A percentile compares a stretch with the other conserved stretches of the same genome.
Evolutionary conservation across 2,113 vertebrate species (phyloP).

Genomic region (Oreocharis arfaki): DNA sequence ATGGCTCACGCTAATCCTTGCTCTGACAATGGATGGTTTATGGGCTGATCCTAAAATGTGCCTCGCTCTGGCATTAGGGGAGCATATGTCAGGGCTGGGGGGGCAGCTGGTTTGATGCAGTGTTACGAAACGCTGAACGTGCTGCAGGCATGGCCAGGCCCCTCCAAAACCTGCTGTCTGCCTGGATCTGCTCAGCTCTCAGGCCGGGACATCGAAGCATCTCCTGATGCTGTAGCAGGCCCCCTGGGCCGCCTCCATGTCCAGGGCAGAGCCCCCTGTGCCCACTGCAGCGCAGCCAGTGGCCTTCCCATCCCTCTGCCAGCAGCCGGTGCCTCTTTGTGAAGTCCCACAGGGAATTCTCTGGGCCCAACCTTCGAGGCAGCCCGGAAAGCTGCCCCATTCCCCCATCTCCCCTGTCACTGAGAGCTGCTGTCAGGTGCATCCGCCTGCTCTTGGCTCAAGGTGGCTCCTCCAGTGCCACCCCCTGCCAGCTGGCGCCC

Average conservation of each 20-base stretch:
- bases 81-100: background rate
- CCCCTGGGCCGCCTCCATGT: background rate
- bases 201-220: fast-evolving
- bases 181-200: background rate
- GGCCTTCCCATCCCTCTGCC: background rate
- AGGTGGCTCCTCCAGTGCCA: background rate
- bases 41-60: background rate
- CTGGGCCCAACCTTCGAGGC: background rate
- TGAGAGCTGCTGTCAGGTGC: background rate
- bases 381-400: background rate
- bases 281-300: fast-evolving
- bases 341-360: fast-evolving
- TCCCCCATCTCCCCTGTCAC: background rate
- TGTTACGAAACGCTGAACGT: background rate
- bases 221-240: background rate
- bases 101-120: background rate
- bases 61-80: fast-evolving
- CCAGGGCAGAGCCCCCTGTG: fast-evolving
- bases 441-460: background rate
- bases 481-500: constrained; percentile 28
- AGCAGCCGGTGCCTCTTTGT: fast-evolving
- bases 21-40: background rate
- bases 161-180: background rate
- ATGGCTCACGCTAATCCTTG: background rate
- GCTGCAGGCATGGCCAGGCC: background rate